These are phyloP conservation scores for Hypsibius dujardini DNA, from an alignment of 1,140 invertebrate genomes.

Conservation along the genomic window DNA sequence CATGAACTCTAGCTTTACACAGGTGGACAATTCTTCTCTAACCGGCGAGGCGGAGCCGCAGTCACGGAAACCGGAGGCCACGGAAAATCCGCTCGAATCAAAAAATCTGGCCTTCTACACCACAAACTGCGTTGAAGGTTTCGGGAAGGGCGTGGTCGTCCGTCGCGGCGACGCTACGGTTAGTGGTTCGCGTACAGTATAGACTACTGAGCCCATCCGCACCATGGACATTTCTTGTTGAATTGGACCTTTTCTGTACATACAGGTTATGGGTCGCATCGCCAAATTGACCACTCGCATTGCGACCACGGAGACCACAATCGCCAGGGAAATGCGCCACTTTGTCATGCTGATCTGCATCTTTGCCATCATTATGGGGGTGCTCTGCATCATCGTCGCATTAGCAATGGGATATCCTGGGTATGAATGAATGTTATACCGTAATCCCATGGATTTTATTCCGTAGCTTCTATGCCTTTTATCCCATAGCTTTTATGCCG, in stretches of 20 bases:
- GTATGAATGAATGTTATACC: no score
- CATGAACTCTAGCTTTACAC: no score
- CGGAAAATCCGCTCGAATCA: conserved; percentile 37
- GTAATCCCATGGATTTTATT: no score
- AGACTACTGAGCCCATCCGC: no score
- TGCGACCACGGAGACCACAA: conserved; percentile 23
- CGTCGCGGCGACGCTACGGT: conserved; percentile 21
- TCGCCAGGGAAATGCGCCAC: conserved; percentile 26
- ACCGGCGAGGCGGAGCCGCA: conserved; percentile 34
- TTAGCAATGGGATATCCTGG: conserved; percentile 26
- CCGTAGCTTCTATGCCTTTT: no score
- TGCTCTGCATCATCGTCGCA: conserved; percentile 25
- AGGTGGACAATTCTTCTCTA: conserved; percentile 32
- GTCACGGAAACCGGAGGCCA: conserved; percentile 30
- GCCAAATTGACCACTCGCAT: conserved; percentile 24
- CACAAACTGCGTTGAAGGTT: conserved; percentile 35
- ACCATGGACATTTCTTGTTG: no score
- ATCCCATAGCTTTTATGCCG: conserved; percentile 2
- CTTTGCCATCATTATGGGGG: conserved; percentile 24
- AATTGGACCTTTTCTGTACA: no score
- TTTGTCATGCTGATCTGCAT: conserved; percentile 28
- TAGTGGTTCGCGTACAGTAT: no score
- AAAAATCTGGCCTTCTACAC: conserved; percentile 37
- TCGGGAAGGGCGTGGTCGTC: background rate
- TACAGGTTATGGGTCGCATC: conserved; percentile 28